phyloP scores from a whole-genome alignment of 2,113 vertebrate species.

The Antigone vipio region DNA sequence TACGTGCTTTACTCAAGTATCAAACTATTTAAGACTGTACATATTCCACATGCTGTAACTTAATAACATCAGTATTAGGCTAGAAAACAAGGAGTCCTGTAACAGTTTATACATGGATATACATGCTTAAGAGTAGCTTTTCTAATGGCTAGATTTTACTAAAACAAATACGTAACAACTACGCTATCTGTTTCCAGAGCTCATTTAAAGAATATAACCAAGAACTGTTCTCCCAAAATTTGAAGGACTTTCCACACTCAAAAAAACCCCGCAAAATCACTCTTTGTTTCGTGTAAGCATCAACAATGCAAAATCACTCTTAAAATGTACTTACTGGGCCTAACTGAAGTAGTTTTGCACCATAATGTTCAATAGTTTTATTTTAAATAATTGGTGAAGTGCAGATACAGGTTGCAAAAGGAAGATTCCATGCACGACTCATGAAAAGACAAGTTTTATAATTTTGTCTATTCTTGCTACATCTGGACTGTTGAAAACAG shows the following conservation, averaged over 20 bases:
- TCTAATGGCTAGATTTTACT: neutral
- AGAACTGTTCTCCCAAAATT: neutral
- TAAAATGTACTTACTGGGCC: neutral
- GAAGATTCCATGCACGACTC: neutral
- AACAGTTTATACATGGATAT: neutral
- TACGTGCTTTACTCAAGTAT: neutral
- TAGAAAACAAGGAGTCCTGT: neutral
- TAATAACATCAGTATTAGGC: neutral
- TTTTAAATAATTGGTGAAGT: neutral
- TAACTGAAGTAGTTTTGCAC: neutral
- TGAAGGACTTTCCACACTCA: neutral
- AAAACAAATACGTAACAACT: neutral
- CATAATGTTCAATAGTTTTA: neutral
- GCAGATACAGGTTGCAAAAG: neutral
- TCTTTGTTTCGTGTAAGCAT: neutral
- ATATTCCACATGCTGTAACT: neutral
- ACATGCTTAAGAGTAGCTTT: neutral
- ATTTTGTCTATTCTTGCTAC: neutral
- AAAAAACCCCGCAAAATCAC: neutral
- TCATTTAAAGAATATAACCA: neutral
- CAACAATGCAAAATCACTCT: neutral
- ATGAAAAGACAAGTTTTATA: neutral
- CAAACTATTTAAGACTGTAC: neutral
- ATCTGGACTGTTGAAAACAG: neutral
- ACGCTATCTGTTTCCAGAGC: neutral